Evolutionary conservation across 2,113 vertebrate genomes (phyloP), one percentile per base, ranked within the genome.

Genomic region (Chamaetylas fuelleborni): DNA sequence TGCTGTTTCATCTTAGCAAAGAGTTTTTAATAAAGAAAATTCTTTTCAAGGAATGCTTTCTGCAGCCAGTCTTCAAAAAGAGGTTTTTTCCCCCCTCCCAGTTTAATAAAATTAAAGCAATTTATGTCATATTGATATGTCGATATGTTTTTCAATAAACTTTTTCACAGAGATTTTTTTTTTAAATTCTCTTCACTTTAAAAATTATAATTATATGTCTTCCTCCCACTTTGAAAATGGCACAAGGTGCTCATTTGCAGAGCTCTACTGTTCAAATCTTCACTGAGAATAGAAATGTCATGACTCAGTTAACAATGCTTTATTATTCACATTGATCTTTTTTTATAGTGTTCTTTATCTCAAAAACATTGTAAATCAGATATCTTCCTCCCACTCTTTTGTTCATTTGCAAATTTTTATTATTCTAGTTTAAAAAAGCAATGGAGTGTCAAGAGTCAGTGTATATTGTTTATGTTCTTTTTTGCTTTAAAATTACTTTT

Each of bases 301-400:
- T 97, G 97, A 98, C 98, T 98, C 97, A 97, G 98, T 98, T 98
- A 98, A 98, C 98, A 98, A 97, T 98, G 98, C 97, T 97, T 97
- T 98, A 97, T 98, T 98, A 98, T 98, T 98, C 97, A 97, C 97
- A 95, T 96, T 97, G 97, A 98, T 98, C 97, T 97, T 98, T 98
- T 97, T 97, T 98, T 97, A 96, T 90, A 89, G 97, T 97, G 97
- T 98, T 98, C 98, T 98, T 98, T 98, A 98, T 98, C 97, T 98
- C 96, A 98, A 97, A 98, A 98, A 98, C 97, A 98, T 97, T 98
- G 97, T 98, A 98, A 97, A 97, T 98, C 97, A 98, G 97, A 98
- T 98, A 96, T 97, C 97, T 98, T 95, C 98, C 98, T 98, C 98
- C 98, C 95, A 98, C 97, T 97, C 98, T 97, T 98, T 98, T 98